These are phyloP conservation scores for Porites australiensis DNA, from an alignment of 64 coral and sea anemone species.

Conservation along the genomic window DNA sequence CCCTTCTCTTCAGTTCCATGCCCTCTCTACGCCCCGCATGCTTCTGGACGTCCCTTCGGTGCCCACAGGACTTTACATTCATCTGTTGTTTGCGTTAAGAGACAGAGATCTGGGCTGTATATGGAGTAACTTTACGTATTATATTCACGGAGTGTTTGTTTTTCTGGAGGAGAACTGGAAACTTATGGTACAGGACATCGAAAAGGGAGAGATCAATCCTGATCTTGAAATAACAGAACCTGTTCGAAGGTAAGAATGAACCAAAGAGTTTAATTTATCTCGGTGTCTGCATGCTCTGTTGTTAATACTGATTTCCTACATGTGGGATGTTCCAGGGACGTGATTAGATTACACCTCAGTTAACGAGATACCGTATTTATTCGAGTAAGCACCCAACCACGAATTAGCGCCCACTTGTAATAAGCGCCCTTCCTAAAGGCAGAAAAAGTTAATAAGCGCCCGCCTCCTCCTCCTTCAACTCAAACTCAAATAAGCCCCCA, in stretches of 20 bases:
- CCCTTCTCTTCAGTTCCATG: slow-evolving; percentile 32
- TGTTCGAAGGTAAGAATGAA: slow-evolving; percentile 47
- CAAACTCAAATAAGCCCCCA: too few relatives aligned
- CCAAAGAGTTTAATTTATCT: too few relatives aligned
- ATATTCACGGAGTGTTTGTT: slow-evolving; percentile 71
- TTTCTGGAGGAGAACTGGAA: slow-evolving; percentile 70
- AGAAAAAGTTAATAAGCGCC: too few relatives aligned
- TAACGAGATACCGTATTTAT: too few relatives aligned
- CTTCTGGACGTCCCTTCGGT: slow-evolving; percentile 16
- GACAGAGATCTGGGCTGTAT: slow-evolving; percentile 64
- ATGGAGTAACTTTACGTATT: slow-evolving; percentile 55
- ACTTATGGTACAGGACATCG: slow-evolving; percentile 45
- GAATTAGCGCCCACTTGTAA: too few relatives aligned
- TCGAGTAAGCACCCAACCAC: too few relatives aligned
- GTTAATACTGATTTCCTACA: too few relatives aligned
- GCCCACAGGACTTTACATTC: slow-evolving; percentile 56
- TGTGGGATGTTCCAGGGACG: too few relatives aligned
- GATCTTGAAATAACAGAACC: slow-evolving; percentile 46
- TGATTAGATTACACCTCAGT: too few relatives aligned
- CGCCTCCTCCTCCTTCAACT: too few relatives aligned
- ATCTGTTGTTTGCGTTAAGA: slow-evolving; percentile 67
- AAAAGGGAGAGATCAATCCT: slow-evolving; percentile 41
- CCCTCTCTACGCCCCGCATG: slow-evolving; percentile 30
- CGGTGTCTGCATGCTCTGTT: too few relatives aligned
- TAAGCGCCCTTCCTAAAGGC: too few relatives aligned